A percentile compares a stretch with the other conserved stretches of the same genome.
phyloP scores from a whole-genome alignment of 2,888 invertebrate species.

The Tetragonisca angustula region DNA sequence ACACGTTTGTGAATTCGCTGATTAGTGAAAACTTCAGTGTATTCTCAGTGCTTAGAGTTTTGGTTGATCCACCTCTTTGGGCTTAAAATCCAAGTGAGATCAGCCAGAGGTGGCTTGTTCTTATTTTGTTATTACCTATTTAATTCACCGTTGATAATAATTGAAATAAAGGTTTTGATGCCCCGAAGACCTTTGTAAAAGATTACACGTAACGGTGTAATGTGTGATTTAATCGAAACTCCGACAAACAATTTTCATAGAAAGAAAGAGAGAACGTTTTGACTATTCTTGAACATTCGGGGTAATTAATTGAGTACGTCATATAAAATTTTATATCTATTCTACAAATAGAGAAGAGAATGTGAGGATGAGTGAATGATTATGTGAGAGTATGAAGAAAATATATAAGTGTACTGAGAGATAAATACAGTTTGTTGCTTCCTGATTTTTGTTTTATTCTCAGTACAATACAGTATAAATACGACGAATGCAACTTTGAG shows the following conservation, averaged over 20 bases:
- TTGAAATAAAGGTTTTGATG: conserved; percentile 72
- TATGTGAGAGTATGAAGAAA: conserved; percentile 52
- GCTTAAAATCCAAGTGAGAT: conserved; percentile 67
- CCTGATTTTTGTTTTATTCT: conserved; percentile 66
- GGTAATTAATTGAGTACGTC: conserved; percentile 52
- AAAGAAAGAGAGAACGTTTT: conserved; percentile 74
- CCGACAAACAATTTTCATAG: conserved; percentile 71
- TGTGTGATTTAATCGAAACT: conserved; percentile 67
- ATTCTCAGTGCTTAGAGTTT: conserved; percentile 74
- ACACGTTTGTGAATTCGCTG: conserved; percentile 57
- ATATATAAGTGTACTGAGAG: conserved; percentile 59
- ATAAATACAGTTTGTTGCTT: conserved; percentile 66
- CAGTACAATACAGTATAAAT: conserved; percentile 60
- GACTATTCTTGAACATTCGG: conserved; percentile 57
- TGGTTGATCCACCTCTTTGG: conserved; percentile 74
- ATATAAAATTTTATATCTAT: conserved; percentile 74
- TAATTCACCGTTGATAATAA: conserved; percentile 71
- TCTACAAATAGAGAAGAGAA: conserved; percentile 60
- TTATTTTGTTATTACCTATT: conserved; percentile 74
- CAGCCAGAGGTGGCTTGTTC: conserved; percentile 72
- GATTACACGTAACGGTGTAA: conserved; percentile 62
- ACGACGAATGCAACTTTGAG: conserved; percentile 59
- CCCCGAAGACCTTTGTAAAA: conserved; percentile 66
- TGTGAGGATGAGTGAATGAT: conserved; percentile 48
- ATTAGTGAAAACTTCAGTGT: conserved; percentile 60